phyloP scores from a whole-genome alignment of 2,797 vertebrate genomes.

The Siniperca obscura region DNA sequence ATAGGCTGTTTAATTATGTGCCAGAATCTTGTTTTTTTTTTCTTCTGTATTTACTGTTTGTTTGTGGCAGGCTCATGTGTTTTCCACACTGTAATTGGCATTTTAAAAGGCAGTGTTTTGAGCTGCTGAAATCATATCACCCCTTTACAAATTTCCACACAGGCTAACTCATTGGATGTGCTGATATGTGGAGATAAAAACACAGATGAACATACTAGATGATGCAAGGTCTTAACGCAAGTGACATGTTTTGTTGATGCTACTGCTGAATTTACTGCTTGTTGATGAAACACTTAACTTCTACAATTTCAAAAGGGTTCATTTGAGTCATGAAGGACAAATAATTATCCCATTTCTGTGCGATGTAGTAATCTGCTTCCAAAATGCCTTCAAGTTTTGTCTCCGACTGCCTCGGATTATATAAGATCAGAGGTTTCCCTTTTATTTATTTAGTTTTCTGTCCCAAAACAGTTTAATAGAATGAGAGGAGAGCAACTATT shows the following conservation, averaged over 20 bases:
- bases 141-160: background rate
- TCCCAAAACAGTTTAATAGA: background rate
- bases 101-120: background rate
- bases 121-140: background rate
- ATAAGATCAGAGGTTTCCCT: background rate
- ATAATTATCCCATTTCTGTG: background rate
- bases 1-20: constrained; percentile 9
- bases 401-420: background rate
- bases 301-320: background rate
- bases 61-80: background rate
- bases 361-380: background rate
- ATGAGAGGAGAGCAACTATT: background rate
- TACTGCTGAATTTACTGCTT: background rate
- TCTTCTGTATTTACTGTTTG: background rate
- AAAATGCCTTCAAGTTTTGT: background rate
- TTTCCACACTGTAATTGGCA: background rate
- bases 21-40: background rate
- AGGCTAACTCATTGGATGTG: background rate
- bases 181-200: background rate
- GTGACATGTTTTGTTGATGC: background rate
- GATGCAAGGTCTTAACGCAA: background rate
- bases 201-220: background rate
- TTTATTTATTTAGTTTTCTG: background rate
- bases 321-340: background rate
- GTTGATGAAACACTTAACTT: background rate